Evolutionary conservation across 2,797 vertebrate genomes (phyloP), one percentile per base, ranked within the genome.

Genomic region (Anguilla megastoma): DNA sequence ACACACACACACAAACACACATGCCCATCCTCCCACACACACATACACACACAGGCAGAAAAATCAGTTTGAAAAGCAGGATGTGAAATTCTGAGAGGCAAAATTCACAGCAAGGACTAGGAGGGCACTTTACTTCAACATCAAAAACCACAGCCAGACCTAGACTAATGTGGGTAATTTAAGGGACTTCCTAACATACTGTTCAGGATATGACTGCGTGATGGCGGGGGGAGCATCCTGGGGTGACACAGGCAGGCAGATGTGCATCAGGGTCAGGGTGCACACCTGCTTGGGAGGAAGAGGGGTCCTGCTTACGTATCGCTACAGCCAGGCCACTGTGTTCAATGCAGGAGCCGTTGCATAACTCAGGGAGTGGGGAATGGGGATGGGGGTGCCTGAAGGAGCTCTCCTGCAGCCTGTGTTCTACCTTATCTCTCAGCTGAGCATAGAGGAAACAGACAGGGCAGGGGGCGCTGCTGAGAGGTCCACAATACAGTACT

Each of bases 1-100:
- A 89, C 83, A 86, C 74, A 88, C 63, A 60, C 63, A 82, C 85
- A 60, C 24, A 52, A 56, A 33, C 30, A 36, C 41, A 45, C 41
- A 45, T 5, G 41, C 41, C 4, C 41, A 45, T 45, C 41, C 41
- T 45, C 41, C 3, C 41, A 45, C 41, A 45, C 36, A 41, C 41
- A 45, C 41, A 27, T 7, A 5, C 16, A 24, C 16, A 63, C 60
- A 5, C 16, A 21, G 0, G 24, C 60, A 10, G 52, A 54, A 54
- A 54, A 9, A 54, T 1, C 9, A 14, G 10, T 54, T 14, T 63
- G 60, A 63, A n/a, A 63, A 63, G 16, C 60, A 63, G 60, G 18
- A 63, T 63, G 21, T 24, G n/a, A 69, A 69, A 27, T 27, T 8
- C 27, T 27, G 7, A 69, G n/a, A 24, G 63, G n/a, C 63, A 66